These are phyloP conservation scores for Eupelmus urozonus DNA, from an alignment of 2,888 invertebrate species.

Conservation along the genomic window DNA sequence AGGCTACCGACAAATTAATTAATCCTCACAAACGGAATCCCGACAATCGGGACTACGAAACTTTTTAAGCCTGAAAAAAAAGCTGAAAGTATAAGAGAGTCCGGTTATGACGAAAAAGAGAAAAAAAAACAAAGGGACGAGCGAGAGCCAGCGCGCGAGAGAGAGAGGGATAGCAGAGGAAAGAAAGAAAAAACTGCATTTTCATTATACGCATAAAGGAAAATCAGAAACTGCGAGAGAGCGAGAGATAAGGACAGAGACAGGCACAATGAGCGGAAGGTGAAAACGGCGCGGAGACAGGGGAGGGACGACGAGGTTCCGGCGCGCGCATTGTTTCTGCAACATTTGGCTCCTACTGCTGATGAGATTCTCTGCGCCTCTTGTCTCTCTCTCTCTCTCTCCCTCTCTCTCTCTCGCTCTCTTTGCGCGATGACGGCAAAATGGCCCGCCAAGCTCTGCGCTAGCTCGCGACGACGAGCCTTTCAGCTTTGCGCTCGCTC, in stretches of 20 bases:
- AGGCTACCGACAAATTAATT: neutral
- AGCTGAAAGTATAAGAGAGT: slow-evolving; percentile 14
- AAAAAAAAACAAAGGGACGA: slow-evolving; percentile 20
- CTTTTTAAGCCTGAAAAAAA: neutral
- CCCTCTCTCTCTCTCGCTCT: no score
- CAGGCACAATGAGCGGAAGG: slow-evolving; percentile 42
- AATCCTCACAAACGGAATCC: neutral
- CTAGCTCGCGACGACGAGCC: slow-evolving; percentile 1
- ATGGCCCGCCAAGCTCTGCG: slow-evolving; percentile 41
- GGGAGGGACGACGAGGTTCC: slow-evolving; percentile 11
- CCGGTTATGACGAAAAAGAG: slow-evolving; percentile 38
- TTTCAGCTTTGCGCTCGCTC: neutral
- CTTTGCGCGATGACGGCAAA: slow-evolving; percentile 30
- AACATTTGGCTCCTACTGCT: slow-evolving; percentile 58
- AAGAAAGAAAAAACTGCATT: slow-evolving; percentile 57
- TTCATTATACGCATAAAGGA: slow-evolving; percentile 58
- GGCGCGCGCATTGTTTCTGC: slow-evolving; percentile 57
- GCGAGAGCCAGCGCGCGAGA: slow-evolving; percentile 8
- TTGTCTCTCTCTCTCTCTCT: slow-evolving; percentile 27
- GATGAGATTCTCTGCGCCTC: slow-evolving; percentile 42
- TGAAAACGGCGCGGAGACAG: slow-evolving; percentile 35
- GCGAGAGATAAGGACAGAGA: slow-evolving; percentile 25
- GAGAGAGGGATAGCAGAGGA: slow-evolving; percentile 36
- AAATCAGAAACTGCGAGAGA: slow-evolving; percentile 41
- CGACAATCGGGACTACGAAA: neutral